These are phyloP conservation scores for Ellobium chinense DNA, from an alignment of 2,888 invertebrate genomes.

Conservation along the genomic window DNA sequence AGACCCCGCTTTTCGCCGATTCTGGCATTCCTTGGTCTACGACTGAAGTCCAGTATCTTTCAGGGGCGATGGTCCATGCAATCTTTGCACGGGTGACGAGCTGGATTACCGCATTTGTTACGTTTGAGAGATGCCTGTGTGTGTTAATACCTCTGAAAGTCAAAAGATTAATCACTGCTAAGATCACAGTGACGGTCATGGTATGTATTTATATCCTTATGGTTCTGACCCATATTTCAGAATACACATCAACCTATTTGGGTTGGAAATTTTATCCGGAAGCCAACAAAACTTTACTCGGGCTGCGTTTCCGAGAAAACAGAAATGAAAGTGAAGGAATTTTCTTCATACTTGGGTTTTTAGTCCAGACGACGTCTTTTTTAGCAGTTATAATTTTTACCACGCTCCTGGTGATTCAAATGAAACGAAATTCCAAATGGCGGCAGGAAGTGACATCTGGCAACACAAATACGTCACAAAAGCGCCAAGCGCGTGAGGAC, in stretches of 20 bases:
- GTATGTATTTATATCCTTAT: background rate
- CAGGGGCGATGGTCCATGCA: background rate
- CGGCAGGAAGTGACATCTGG: background rate
- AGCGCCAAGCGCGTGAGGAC: background rate
- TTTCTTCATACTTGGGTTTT: background rate
- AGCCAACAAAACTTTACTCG: background rate
- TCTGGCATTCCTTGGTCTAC: background rate
- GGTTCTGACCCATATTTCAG: background rate
- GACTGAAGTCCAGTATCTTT: background rate
- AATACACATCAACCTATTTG: background rate
- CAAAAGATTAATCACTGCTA: background rate
- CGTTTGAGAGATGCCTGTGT: slow-evolving; percentile 13
- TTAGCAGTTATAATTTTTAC: slow-evolving; percentile 17
- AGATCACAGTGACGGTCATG: background rate
- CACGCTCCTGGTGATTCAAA: background rate
- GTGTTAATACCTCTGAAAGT: background rate
- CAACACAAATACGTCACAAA: background rate
- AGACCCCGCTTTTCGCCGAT: background rate
- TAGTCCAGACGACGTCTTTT: background rate
- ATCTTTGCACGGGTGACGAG: background rate
- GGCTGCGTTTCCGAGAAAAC: background rate
- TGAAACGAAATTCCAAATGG: background rate
- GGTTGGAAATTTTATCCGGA: slow-evolving; percentile 18
- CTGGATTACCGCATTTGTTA: slow-evolving; percentile 13
- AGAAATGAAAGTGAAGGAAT: background rate